Evolutionary conservation across 2,797 vertebrate species (phyloP), one percentile per base, ranked within the genome.

Genomic region (Darevskia nairensis): DNA sequence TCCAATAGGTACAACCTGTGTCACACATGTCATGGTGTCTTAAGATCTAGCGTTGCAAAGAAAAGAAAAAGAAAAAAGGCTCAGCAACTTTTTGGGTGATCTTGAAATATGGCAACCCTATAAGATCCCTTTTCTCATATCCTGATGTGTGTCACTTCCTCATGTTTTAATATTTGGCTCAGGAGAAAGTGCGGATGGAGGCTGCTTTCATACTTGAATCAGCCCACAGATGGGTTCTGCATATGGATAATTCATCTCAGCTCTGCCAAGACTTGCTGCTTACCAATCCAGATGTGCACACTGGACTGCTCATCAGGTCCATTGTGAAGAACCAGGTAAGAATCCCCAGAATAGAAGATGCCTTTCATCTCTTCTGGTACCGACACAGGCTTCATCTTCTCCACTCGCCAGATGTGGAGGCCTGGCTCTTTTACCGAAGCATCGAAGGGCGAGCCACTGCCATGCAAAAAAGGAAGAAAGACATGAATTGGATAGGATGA

Each of bases 281-380:
- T 92, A 98, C 98, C 98, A 61, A 98, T 97, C 98, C 98, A 98
- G 97, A 98, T 98, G 96, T 98, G 98, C 86, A 99, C 95, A 86
- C 98, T 97, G 15, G 95, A 93, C 0, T 92, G 94, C 82, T 95
- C 93, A 0, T 98, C 94, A 0, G 96, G 96, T 0, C 97, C 96
- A 25, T 98, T 97, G 85, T 98, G 93, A 94, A 99, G 96, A 90
- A 99, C 97, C 66, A 99, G 96, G 92, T 98, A 99, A 4, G 98
- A 97, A 86, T 99, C 98, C 19, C 98, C 98, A 0, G 98, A 98
- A 89, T 95, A 99, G 94, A 99, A 99, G 64, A 98, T 35, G 0
- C 98, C 98, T 61, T 97, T 90, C 80, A 95, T 95, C 0, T 97
- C 96, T 0, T 80, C 2, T 0, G 97, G 94, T 78, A 98, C 94